Evolutionary conservation across 2,797 vertebrate genomes (phyloP).

Genomic region (Loris lydekkerianus): DNA sequence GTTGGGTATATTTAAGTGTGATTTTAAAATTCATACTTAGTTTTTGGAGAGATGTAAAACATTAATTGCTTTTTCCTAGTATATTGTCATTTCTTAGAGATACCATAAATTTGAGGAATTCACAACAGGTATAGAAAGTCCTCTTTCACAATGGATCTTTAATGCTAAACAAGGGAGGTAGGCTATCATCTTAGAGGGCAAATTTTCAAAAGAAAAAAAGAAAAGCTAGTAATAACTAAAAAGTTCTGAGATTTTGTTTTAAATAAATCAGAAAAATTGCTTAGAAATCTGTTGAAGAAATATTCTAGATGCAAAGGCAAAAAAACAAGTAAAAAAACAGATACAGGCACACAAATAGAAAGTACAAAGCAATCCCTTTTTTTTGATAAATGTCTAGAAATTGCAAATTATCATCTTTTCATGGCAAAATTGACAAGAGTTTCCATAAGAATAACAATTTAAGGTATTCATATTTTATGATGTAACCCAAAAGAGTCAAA

Average conservation of each 20-base stretch:
- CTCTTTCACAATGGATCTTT: neutral
- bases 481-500: neutral
- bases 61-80: neutral
- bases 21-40: neutral
- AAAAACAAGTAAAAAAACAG: neutral
- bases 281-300: neutral
- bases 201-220: slow-evolving; percentile 3
- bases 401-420: neutral
- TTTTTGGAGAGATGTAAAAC: neutral
- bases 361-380: neutral
- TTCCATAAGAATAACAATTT: neutral
- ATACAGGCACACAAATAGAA: neutral
- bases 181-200: neutral
- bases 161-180: neutral
- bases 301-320: neutral
- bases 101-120: neutral
- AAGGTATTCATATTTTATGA: neutral
- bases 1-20: neutral
- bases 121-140: neutral
- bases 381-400: neutral
- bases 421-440: neutral
- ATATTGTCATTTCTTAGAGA: neutral
- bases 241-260: neutral
- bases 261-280: neutral
- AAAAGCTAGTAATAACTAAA: neutral